phyloP scores from a whole-genome alignment of 2,888 invertebrate species.

The Hanleya hanleyi region DNA sequence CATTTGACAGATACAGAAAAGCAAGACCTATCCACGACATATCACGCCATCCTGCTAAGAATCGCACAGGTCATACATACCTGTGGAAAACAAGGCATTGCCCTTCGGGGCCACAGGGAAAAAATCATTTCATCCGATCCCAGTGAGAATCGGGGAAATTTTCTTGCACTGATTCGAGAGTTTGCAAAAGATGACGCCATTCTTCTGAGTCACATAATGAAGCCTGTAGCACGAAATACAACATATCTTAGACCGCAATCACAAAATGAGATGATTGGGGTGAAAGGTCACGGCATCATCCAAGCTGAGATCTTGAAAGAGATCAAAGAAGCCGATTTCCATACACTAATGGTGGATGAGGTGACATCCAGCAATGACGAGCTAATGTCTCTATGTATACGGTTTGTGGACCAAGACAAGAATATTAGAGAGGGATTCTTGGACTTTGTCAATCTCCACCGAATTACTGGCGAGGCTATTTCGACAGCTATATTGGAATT shows the following conservation, averaged over 20 bases:
- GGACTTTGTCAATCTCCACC: conserved; percentile 7
- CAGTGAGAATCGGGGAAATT: conserved; percentile 6
- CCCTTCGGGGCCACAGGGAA: conserved; percentile 11
- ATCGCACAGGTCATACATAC: no score
- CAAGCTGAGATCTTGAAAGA: conserved; percentile 7
- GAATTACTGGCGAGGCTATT: conserved; percentile 17
- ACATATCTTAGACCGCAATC: conserved; percentile 4
- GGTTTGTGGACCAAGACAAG: conserved; percentile 15
- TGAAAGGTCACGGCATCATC: conserved; percentile 16
- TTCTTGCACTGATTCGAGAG: conserved; percentile 12
- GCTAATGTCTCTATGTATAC: conserved; percentile 13
- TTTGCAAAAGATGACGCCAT: neutral
- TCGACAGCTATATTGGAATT: neutral
- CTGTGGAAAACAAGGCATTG: no score
- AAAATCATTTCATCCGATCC: neutral
- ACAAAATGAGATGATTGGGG: conserved; percentile 13
- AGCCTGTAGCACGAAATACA: neutral
- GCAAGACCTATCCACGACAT: no score
- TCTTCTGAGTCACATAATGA: neutral
- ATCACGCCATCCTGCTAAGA: no score
- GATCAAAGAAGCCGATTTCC: conserved; percentile 11
- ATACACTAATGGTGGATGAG: conserved; percentile 22
- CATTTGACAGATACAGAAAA: no score
- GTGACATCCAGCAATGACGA: conserved; percentile 23
- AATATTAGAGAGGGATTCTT: conserved; percentile 22